A percentile compares a stretch with the other conserved stretches of the same genome.
These are phyloP conservation scores for Druceiella hillmani DNA, from an alignment of 2,888 invertebrate species.

Conservation along the genomic window DNA sequence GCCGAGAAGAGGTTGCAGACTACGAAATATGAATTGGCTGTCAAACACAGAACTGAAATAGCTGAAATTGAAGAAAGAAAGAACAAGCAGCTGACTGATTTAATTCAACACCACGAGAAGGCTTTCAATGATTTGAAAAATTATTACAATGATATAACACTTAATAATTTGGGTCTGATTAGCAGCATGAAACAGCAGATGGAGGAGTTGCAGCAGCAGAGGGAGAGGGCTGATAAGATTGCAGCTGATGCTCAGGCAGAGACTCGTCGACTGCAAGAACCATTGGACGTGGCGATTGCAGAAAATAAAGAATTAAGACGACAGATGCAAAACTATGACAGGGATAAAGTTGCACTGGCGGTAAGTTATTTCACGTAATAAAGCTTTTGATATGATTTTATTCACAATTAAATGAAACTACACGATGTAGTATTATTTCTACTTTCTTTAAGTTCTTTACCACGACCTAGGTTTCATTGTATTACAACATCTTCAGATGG, in stretches of 20 bases:
- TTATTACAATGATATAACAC: conserved; percentile 92
- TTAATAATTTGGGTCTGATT: conserved; percentile 88
- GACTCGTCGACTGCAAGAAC: conserved; percentile 67
- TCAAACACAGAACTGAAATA: conserved; percentile 76
- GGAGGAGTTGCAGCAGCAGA: conserved; percentile 73
- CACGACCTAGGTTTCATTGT: no score
- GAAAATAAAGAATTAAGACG: conserved; percentile 69
- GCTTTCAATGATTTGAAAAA: conserved; percentile 87
- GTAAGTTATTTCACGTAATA: conserved; percentile 48
- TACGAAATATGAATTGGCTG: conserved; percentile 64
- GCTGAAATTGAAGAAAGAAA: conserved; percentile 89
- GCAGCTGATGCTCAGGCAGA: conserved; percentile 63
- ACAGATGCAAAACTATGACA: conserved; percentile 78
- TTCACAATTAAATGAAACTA: no score
- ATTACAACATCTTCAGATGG: no score
- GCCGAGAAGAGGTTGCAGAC: conserved; percentile 67
- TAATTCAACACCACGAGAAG: conserved; percentile 78
- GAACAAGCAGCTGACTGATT: conserved; percentile 75
- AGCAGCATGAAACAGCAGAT: conserved; percentile 72
- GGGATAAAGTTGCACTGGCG: conserved; percentile 71
- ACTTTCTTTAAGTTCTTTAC: no score
- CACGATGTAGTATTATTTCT: no score
- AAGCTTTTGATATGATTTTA: no score
- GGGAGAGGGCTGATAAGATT: conserved; percentile 71
- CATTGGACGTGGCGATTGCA: conserved; percentile 63